These are phyloP conservation scores for Kradibia gibbosae DNA, from an alignment of 1,140 invertebrate genomes.

Conservation along the genomic window DNA sequence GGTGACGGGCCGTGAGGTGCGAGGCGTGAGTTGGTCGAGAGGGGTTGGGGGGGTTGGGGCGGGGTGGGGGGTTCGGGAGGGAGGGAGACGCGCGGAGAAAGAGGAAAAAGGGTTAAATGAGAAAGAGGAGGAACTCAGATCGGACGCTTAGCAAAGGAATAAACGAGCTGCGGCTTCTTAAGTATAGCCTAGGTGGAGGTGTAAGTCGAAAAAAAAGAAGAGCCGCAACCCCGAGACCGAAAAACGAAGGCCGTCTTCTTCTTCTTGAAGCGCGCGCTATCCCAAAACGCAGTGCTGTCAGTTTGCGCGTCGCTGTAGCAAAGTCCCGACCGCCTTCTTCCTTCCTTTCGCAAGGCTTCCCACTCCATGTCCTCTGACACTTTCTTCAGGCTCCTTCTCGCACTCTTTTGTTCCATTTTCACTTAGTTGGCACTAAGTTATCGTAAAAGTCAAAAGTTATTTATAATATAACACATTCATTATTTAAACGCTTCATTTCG, in stretches of 20 bases:
- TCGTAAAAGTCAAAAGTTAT: constrained; percentile 40
- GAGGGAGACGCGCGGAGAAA: no score
- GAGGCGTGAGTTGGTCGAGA: not conserved
- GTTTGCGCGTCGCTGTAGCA: constrained; percentile 59
- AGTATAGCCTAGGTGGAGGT: constrained; percentile 65
- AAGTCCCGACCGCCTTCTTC: constrained; percentile 7
- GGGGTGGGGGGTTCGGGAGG: not conserved
- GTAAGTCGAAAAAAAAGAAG: constrained; percentile 61
- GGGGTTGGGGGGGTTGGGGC: not conserved
- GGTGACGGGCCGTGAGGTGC: no score
- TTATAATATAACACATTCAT: constrained; percentile 36
- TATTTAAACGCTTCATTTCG: not conserved
- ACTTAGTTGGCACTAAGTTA: constrained; percentile 39
- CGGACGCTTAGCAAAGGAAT: constrained; percentile 61
- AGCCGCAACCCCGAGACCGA: constrained; percentile 48
- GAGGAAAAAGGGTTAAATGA: constrained; percentile 60
- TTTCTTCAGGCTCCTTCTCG: not conserved
- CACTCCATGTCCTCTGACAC: not conserved
- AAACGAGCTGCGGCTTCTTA: constrained; percentile 56
- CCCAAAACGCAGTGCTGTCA: constrained; percentile 58
- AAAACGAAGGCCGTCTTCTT: constrained; percentile 58
- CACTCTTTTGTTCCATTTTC: constrained; percentile 51
- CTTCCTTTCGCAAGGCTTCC: not conserved
- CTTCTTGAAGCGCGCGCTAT: no score
- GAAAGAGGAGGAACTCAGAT: constrained; percentile 56